Base-by-base conservation (phyloP, 1,140 invertebrate genomes). In the Aplysia californica region DNA sequence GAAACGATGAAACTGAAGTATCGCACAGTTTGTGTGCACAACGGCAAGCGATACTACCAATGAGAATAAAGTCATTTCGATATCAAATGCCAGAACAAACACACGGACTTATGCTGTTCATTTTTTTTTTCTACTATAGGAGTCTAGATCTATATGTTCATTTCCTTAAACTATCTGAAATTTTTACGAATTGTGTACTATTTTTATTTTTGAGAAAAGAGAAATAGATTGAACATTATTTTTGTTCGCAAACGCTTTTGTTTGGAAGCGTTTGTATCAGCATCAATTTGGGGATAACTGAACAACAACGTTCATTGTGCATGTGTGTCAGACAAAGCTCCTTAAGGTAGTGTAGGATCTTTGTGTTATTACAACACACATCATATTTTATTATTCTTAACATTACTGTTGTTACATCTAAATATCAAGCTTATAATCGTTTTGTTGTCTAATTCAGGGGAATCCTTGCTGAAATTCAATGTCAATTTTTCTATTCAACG, bases 381-480 rank as follows among this genome's bases (percentile, higher is more conserved):
- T 15, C 6, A 61, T 10, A 61, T 26, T 61, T 61, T 61, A 26
- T 26, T n/a, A 61, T 61, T 61, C 23, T 15, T 15, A 5, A n/a
- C 29, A 26, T 61, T 61, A 61, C 10, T 61, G 58, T 61, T 26
- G 6, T 61, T 61, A 15, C 29, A 10, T 15, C 29, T n/a, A 61
- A 26, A 26, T 15, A 61, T 26, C 6, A 26, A 61, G 29, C 58
- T 15, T 29, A 10, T 15, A 10, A 61, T 15, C 29, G 58, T 10
- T 20, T 15, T 26, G 29, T 15, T 15, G 29, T 29, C 20, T 10
- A 61, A 61, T 6, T 61, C 29, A 61, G 23, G 29, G 10, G 29
- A 61, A 1, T 29, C 18, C 29, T 68, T 44, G 38, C 66, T 68
- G 38, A 44, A 44, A 36, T 68, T 41, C 66, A 36, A 68, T 71